A percentile compares a stretch with the other conserved stretches of the same genome.
phyloP scores from a whole-genome alignment of 2,797 vertebrate genomes.

The Pteropus rufus region DNA sequence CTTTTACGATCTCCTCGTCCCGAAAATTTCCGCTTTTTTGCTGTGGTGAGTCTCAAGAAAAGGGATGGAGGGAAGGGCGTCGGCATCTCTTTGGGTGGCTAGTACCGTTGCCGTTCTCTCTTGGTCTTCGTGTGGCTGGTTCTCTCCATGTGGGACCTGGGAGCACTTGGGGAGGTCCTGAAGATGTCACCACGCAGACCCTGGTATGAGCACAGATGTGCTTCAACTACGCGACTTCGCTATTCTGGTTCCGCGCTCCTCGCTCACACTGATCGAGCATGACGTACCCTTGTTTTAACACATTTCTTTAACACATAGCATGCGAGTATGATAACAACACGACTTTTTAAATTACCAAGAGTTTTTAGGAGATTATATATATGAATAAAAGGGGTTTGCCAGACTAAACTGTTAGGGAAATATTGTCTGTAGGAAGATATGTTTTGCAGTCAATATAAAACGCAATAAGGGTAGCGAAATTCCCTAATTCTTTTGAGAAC shows the following conservation, averaged over 20 bases:
- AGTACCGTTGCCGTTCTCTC: accelerated
- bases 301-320: background rate
- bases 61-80: background rate
- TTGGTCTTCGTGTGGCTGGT: background rate
- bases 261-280: background rate
- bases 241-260: background rate
- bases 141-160: background rate
- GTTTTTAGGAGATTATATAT: background rate
- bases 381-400: background rate
- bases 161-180: background rate
- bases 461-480: background rate
- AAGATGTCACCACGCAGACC: background rate
- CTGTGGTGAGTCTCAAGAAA: background rate
- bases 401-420: background rate
- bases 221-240: accelerated
- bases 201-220: too few species aligned
- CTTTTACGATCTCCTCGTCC: too few species aligned
- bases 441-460: background rate
- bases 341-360: background rate
- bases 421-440: background rate
- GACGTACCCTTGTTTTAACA: background rate
- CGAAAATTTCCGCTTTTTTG: background rate
- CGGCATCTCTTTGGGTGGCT: background rate
- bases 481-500: background rate
- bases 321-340: background rate